Base-by-base conservation (phyloP, 2,113 vertebrate species). In the Dicaeum eximium region DNA sequence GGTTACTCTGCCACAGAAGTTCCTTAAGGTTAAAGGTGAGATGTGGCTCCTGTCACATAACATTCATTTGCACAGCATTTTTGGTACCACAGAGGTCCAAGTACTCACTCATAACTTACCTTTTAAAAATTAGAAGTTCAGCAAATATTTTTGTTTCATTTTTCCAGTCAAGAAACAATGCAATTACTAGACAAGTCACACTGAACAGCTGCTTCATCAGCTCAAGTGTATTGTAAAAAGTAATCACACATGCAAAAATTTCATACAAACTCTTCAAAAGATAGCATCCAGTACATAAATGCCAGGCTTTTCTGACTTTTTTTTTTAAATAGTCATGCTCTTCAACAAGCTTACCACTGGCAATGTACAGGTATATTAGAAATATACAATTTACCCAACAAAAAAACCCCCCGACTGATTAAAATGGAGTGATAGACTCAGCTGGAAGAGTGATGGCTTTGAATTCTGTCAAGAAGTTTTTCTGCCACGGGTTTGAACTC, bases 401-500 rank as follows among this genome's bases (percentile, higher is more conserved):
- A 50, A 13, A 31, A 3, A 1, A 28, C 14, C 21, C 14, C 21
- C 21, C 2, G 0, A 38, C 30, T 31, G 42, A 60, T 62, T 90
- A 96, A 93, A 94, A 92, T n/a, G 96, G 84, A 92, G 95, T 67
- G 37, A 60, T 0, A 15, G 90, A 77, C 79, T 94, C 87, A 42
- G 96, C 31, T 65, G 97, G 96, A 64, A 92, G 85, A 92, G 19
- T 45, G 86, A n/a, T 88, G 94, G 30, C 79, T 95, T 95, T 97
- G 96, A 80, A 99, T 97, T 53, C 97, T 98, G n/a, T 95, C 95
- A 42, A 97, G 96, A 84, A 99, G 98, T 64, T 98, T 98, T 92
- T 98, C 96, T 64, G 99, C 99, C 83, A 99, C 98, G 10, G 99
- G 99, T 56, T 98, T 97, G 95, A 99, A 99, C 83, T 99, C 98